phyloP scores from a whole-genome alignment of 2,113 vertebrate genomes.

The Lepus timidus region DNA sequence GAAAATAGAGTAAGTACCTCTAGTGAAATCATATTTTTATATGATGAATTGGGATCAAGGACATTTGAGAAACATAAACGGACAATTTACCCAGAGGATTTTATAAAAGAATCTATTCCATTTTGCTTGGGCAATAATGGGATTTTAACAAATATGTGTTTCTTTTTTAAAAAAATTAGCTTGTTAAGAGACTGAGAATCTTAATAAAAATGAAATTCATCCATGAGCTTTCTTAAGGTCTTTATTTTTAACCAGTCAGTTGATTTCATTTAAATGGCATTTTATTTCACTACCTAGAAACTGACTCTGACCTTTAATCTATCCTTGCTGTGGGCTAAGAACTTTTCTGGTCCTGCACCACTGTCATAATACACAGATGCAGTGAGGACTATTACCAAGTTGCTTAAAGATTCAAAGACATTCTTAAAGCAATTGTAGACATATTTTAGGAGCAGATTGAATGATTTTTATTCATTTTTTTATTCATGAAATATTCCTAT shows the following conservation, averaged over 20 bases:
- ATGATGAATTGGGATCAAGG: background rate
- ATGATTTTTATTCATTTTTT: background rate
- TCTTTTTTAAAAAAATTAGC: conserved; percentile 1
- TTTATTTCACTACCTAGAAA: conserved; percentile 64
- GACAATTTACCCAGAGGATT: conserved; percentile 21
- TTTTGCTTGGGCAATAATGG: conserved; percentile 38
- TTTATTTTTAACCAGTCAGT: conserved; percentile 58
- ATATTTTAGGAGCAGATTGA: conserved; percentile 56
- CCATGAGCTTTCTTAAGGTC: conserved; percentile 17
- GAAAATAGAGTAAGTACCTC: conserved; percentile 41
- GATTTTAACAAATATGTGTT: conserved; percentile 55
- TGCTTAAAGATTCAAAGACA: conserved; percentile 58
- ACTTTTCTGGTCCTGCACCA: conserved; percentile 16
- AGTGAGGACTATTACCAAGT: conserved; percentile 51
- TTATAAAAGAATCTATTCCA: conserved; percentile 49
- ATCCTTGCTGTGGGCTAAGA: conserved; percentile 58
- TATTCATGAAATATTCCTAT: conserved; percentile 11
- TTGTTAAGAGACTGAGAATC: conserved; percentile 21
- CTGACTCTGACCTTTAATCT: conserved; percentile 59
- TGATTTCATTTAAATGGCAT: conserved; percentile 59
- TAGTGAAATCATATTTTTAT: conserved; percentile 39
- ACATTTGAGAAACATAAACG: conserved; percentile 60
- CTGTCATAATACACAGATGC: conserved; percentile 38
- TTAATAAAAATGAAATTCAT: conserved; percentile 43
- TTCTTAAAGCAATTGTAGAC: conserved; percentile 62